Conservation (phyloP, 2,113 vertebrate species). For the Ramphastos sulfuratus region DNA sequence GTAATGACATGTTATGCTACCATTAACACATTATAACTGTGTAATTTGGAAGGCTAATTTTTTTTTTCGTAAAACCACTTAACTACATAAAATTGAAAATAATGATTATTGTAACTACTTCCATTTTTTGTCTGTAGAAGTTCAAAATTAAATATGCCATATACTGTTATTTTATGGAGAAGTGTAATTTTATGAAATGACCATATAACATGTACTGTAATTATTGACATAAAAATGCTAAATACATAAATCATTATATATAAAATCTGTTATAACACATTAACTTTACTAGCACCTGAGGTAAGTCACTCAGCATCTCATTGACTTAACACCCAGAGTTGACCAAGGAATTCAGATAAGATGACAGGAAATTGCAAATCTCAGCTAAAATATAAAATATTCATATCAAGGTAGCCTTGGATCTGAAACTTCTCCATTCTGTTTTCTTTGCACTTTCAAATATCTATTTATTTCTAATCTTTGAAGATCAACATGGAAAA, state of each 20-base stretch:
- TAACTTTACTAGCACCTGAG: slow-evolving; percentile 74
- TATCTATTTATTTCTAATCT: not conserved
- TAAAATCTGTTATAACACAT: slow-evolving; percentile 72
- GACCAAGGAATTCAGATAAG: slow-evolving; percentile 54
- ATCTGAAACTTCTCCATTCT: not conserved
- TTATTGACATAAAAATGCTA: slow-evolving; percentile 79
- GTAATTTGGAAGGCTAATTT: slow-evolving; percentile 78
- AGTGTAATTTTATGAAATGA: slow-evolving; percentile 78
- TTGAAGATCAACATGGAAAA: not conserved
- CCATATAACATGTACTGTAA: slow-evolving; percentile 74
- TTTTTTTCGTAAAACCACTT: slow-evolving; percentile 83
- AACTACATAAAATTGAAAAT: slow-evolving; percentile 85
- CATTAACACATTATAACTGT: slow-evolving; percentile 81
- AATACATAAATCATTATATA: slow-evolving; percentile 73
- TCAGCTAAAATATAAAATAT: slow-evolving; percentile 42
- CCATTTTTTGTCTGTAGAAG: slow-evolving; percentile 77
- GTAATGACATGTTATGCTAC: slow-evolving; percentile 83
- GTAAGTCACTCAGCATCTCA: slow-evolving; percentile 72
- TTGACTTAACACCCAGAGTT: slow-evolving; percentile 59
- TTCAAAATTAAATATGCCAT: slow-evolving; percentile 80
- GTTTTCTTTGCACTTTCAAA: slow-evolving; percentile 2
- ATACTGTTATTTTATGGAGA: slow-evolving; percentile 77
- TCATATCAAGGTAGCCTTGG: not conserved
- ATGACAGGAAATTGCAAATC: slow-evolving; percentile 62
- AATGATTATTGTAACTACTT: slow-evolving; percentile 82